phyloP scores from a whole-genome alignment of 2,797 vertebrate species.

The Centroberyx gerrardi region DNA sequence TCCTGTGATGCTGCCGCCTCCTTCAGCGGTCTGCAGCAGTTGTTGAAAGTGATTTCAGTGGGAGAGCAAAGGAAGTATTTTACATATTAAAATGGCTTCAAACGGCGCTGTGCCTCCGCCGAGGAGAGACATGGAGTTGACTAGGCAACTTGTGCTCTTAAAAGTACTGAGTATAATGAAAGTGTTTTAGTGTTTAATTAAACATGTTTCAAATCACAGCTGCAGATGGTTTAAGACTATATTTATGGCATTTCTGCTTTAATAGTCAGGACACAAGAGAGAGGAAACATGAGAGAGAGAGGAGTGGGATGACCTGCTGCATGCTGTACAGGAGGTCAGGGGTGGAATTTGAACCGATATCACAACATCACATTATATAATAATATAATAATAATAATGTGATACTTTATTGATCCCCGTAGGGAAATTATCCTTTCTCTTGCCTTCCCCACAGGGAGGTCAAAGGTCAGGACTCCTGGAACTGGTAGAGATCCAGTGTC shows the following conservation, averaged over 20 bases:
- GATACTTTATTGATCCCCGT: too few relatives aligned
- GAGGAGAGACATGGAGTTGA: constrained; percentile 55
- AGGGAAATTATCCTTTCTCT: too few relatives aligned
- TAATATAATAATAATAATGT: background rate
- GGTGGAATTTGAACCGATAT: constrained; percentile 1
- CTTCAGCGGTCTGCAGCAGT: constrained; percentile 56
- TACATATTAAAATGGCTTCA: constrained; percentile 66
- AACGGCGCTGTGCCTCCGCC: constrained; percentile 40
- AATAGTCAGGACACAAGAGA: background rate
- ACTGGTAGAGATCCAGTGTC: too few relatives aligned
- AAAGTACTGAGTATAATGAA: background rate
- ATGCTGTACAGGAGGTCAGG: background rate
- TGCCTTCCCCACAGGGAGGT: background rate
- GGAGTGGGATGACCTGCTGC: background rate
- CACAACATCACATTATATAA: background rate
- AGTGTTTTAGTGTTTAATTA: constrained; percentile 38
- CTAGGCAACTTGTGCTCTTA: constrained; percentile 1
- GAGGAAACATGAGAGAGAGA: background rate
- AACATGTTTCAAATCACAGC: constrained; percentile 2
- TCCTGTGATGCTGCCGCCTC: constrained; percentile 58
- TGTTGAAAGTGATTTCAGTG: constrained; percentile 66
- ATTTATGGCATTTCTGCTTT: background rate
- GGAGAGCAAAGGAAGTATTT: constrained; percentile 63
- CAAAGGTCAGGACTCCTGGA: too few relatives aligned
- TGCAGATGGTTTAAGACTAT: background rate